A percentile compares a stretch with the other conserved stretches of the same genome.
phyloP scores from a whole-genome alignment of 2,888 invertebrate species.

The Chloroclystis v-ata region DNA sequence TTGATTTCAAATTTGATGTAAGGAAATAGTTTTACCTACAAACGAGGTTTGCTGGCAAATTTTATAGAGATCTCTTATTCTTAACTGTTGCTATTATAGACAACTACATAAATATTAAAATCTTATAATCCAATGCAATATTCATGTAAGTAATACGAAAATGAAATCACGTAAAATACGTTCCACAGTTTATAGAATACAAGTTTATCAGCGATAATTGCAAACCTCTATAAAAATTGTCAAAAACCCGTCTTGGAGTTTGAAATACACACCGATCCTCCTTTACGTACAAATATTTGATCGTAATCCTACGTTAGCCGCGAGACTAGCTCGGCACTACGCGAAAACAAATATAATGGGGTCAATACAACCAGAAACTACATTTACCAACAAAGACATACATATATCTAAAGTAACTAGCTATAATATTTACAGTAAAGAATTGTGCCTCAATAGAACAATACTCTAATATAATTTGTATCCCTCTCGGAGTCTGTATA shows the following conservation, averaged over 20 bases:
- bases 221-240: slow-evolving; percentile 17
- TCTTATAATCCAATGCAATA: neutral
- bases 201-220: slow-evolving; percentile 13
- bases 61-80: slow-evolving; percentile 18
- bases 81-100: too few species aligned
- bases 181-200: slow-evolving; percentile 15
- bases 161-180: slow-evolving; percentile 23
- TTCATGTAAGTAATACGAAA: slow-evolving; percentile 20
- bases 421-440: slow-evolving; percentile 72
- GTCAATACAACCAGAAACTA: slow-evolving; percentile 38
- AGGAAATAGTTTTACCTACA: neutral
- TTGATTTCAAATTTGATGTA: slow-evolving; percentile 6
- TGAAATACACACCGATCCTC: slow-evolving; percentile 20
- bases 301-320: slow-evolving; percentile 29
- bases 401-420: slow-evolving; percentile 60
- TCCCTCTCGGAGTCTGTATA: slow-evolving; percentile 57
- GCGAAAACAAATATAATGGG: slow-evolving; percentile 31
- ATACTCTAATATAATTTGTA: slow-evolving; percentile 58
- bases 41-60: slow-evolving; percentile 47
- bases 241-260: slow-evolving; percentile 19
- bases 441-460: slow-evolving; percentile 71
- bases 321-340: slow-evolving; percentile 32
- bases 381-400: slow-evolving; percentile 54
- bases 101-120: too few species aligned
- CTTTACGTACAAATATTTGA: slow-evolving; percentile 34